Evolutionary conservation across 64 coral and sea anemone genomes (phyloP).

Genomic region (Catalaphyllia jardinei): DNA sequence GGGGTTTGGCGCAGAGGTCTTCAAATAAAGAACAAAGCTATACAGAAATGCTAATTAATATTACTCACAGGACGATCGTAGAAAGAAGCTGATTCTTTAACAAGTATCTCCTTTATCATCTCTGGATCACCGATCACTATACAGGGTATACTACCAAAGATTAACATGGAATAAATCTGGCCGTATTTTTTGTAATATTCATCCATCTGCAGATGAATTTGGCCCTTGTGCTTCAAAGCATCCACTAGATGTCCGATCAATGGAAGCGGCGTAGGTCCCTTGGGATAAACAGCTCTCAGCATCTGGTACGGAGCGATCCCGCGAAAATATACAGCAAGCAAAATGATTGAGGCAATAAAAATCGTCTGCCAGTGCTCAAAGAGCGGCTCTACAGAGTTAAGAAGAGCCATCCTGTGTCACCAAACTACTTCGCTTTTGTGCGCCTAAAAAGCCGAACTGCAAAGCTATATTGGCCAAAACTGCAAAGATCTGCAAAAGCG

Average conservation of each 20-base stretch:
- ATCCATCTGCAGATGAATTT: slow-evolving; percentile 33
- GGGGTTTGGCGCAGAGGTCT: not conserved
- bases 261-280: slow-evolving; percentile 28
- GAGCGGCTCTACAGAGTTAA: not conserved
- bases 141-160: slow-evolving; percentile 4
- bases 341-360: not conserved
- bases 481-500: no score
- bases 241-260: slow-evolving; percentile 8
- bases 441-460: no score
- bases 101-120: slow-evolving; percentile 42
- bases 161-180: not conserved
- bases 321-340: not conserved
- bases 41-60: no score
- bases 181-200: slow-evolving; percentile 53
- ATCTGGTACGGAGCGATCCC: not conserved
- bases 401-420: not conserved
- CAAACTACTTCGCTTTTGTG: no score
- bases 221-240: slow-evolving; percentile 6
- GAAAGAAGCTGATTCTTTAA: slow-evolving; percentile 47
- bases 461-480: no score
- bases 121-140: slow-evolving; percentile 40
- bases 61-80: slow-evolving; percentile 34
- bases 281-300: not conserved
- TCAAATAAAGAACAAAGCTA: not conserved
- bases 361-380: not conserved